Base-by-base conservation (phyloP, 2,113 vertebrate genomes). In the Eonycteris spelaea region DNA sequence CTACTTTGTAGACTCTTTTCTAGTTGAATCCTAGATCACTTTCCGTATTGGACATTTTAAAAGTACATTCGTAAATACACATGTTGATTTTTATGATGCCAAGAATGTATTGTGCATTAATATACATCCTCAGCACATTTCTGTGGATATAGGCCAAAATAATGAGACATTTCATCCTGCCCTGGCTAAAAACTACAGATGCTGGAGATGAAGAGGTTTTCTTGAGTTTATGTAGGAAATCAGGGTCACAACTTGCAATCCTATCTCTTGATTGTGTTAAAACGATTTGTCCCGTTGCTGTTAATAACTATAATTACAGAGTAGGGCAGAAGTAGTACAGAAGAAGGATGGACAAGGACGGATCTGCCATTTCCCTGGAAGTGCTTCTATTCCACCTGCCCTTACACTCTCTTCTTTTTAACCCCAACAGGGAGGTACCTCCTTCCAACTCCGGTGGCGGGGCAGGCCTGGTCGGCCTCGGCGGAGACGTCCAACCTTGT, bases 401-500 rank as follows among this genome's bases (percentile, higher is more conserved):
- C 10, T 97, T n/a, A 97, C 6, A 16, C 3, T 83, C 24, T 91
- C 83, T 95, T 87, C 55, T 96, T 78, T 97, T 94, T 92, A 43
- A 48, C 30, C 59, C 86, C 59, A n/a, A 96, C 98, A 99, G 99
- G 99, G 71, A 99, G 99, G 80, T 99, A 99, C 90, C 99, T 99
- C 33, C 98, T 99, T 96, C 98, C 99, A 9, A 99, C 96, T 68
- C 90, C 97, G 5, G 97, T 95, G 77, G 85, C 97, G 8, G 99
- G 99, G 79, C 99, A 98, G 94, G 95, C 97, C 1, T 99, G 98
- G 98, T 98, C 98, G 7, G 91, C 97, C 2, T 97, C 98, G 0
- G 21, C 98, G 0, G 99, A 99, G 95, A 98, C 98, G 3, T 99
- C 99, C 35, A 99, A 99, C 98, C 99, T 99, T 79, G 97, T 99